Conservation (phyloP, 2,113 vertebrate genomes). For the Sinocyclocheilus rhinocerous region DNA sequence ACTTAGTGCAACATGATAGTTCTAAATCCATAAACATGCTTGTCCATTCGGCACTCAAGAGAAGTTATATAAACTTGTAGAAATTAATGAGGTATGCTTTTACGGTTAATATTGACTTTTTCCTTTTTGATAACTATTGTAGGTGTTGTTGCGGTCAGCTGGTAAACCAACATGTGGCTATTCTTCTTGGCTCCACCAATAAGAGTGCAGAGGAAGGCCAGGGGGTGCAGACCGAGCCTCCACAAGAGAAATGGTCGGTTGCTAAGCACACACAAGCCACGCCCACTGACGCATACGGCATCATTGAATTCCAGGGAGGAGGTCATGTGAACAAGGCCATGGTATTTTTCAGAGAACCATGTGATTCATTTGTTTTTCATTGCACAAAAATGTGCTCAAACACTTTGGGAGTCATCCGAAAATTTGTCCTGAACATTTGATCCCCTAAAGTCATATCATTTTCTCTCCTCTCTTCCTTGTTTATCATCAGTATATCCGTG, state of each 20-base stretch:
- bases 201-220: slow-evolving; percentile 80
- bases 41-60: neutral
- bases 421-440: neutral
- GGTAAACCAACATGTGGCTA: slow-evolving; percentile 81
- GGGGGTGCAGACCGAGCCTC: slow-evolving; percentile 77
- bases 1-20: neutral
- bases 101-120: neutral
- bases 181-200: slow-evolving; percentile 74
- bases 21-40: neutral
- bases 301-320: slow-evolving; percentile 93
- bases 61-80: neutral
- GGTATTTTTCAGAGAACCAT: slow-evolving; percentile 72
- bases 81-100: neutral
- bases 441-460: neutral
- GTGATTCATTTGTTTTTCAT: neutral
- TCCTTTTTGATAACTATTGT: slow-evolving; percentile 13
- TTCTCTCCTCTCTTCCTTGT: neutral
- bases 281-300: slow-evolving; percentile 89
- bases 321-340: slow-evolving; percentile 92
- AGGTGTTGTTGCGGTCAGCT: slow-evolving; percentile 94
- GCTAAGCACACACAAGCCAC: slow-evolving; percentile 87
- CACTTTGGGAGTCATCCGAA: neutral
- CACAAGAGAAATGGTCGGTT: slow-evolving; percentile 86
- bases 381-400: neutral
- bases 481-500: slow-evolving; percentile 85